Evolutionary conservation across 1,140 invertebrate species (phyloP).

Genomic region (Nixonia krombeini): DNA sequence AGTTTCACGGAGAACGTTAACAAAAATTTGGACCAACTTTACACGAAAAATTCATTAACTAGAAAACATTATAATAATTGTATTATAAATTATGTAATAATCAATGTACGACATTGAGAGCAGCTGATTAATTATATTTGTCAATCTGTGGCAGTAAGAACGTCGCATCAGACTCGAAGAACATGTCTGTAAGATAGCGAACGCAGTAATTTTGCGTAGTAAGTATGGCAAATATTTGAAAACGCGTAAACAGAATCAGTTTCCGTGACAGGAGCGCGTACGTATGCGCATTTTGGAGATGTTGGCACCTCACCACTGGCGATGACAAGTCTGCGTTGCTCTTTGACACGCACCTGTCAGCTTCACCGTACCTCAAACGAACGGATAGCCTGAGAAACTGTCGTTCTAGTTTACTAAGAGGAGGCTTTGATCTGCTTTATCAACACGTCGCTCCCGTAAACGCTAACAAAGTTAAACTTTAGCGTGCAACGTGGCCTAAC

Average conservation of each 20-base stretch:
- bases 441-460: conserved; percentile 1
- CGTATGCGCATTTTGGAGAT: conserved; percentile 18
- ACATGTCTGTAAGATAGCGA: no score
- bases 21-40: no score
- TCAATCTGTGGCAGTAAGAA: no score
- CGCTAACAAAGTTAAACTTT: background rate
- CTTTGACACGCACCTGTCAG: conserved; percentile 31
- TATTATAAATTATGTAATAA: no score
- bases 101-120: no score
- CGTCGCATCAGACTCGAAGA: no score
- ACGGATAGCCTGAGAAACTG: conserved; percentile 14
- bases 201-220: no score
- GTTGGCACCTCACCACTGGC: conserved; percentile 20
- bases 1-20: no score
- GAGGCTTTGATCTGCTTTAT: conserved; percentile 13
- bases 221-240: no score
- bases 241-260: conserved; percentile 5
- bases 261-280: conserved; percentile 6
- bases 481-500: conserved; percentile 12
- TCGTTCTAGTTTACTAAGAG: conserved; percentile 18
- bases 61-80: no score
- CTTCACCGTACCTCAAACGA: conserved; percentile 28
- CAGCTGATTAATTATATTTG: no score
- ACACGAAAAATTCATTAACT: no score
- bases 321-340: conserved; percentile 47